Evolutionary conservation across 2,888 invertebrate genomes (phyloP).

Genomic region (Euproctis similis): DNA sequence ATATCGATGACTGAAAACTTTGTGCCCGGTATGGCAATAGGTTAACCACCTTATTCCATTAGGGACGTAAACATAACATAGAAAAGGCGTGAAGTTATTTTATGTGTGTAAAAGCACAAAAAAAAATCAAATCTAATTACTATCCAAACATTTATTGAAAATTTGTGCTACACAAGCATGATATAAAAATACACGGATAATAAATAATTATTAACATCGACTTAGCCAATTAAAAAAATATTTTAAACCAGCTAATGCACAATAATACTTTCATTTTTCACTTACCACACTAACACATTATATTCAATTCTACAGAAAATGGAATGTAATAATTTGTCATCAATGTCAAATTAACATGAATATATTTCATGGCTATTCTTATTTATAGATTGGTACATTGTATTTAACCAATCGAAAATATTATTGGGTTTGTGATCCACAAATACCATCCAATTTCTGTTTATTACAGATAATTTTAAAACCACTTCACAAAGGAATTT

Average conservation of each 20-base stretch:
- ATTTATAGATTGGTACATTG: too few relatives aligned
- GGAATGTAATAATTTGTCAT: slow-evolving; percentile 40
- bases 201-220: slow-evolving; percentile 72
- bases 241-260: slow-evolving; percentile 60
- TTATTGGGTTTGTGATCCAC: too few relatives aligned
- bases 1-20: too few relatives aligned
- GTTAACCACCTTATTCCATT: too few relatives aligned
- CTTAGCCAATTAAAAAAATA: slow-evolving; percentile 56
- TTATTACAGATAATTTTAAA: slow-evolving; percentile 6
- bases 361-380: too few relatives aligned
- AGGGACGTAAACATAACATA: too few relatives aligned
- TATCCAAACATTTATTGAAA: slow-evolving; percentile 72
- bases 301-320: slow-evolving; percentile 30
- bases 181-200: slow-evolving; percentile 75
- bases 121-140: slow-evolving; percentile 14
- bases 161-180: slow-evolving; percentile 75
- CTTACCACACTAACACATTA: slow-evolving; percentile 48
- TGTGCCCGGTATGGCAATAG: too few relatives aligned
- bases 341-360: slow-evolving; percentile 17
- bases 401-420: too few relatives aligned
- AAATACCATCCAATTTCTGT: slow-evolving; percentile 10
- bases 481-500: too few relatives aligned
- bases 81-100: too few relatives aligned
- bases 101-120: too few relatives aligned
- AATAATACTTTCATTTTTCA: slow-evolving; percentile 68